Conservation (phyloP, 64 coral and sea anemone species). For the Montipora cactus region DNA sequence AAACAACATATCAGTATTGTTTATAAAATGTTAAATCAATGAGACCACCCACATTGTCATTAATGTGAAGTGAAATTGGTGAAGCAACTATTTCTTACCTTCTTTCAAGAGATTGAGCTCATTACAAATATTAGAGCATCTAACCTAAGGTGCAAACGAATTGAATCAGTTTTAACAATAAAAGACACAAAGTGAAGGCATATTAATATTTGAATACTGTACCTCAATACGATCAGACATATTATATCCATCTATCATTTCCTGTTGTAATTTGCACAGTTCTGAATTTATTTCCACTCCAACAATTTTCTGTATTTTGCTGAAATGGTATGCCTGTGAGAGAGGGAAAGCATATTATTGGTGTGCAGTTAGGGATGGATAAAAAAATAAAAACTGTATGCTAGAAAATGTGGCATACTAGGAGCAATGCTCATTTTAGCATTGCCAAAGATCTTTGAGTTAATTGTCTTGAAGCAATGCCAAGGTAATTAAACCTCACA, state of each 20-base stretch:
- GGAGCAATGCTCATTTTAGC: no score
- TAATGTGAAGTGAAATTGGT: no score
- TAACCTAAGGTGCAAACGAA: constrained; percentile 43
- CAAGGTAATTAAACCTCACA: no score
- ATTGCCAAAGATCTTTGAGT: no score
- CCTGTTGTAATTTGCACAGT: constrained; percentile 77
- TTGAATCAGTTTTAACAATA: not conserved
- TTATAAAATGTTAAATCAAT: not conserved
- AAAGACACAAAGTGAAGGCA: not conserved
- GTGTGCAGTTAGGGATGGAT: no score
- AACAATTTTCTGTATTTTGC: constrained; percentile 78
- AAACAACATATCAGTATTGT: not conserved
- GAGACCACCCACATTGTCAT: no score
- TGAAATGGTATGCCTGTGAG: constrained; percentile 83
- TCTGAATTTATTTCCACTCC: constrained; percentile 90
- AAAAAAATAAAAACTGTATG: no score
- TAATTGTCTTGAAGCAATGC: no score
- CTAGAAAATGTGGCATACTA: no score
- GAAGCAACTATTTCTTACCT: constrained; percentile 52
- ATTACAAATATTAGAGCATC: constrained; percentile 79
- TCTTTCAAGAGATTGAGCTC: constrained; percentile 65
- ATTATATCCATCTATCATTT: constrained; percentile 52
- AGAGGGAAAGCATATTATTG: not conserved
- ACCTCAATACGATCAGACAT: constrained; percentile 84
- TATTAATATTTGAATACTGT: not conserved